These are phyloP conservation scores for Poecilia picta DNA, from an alignment of 2,797 vertebrate genomes.

Conservation along the genomic window DNA sequence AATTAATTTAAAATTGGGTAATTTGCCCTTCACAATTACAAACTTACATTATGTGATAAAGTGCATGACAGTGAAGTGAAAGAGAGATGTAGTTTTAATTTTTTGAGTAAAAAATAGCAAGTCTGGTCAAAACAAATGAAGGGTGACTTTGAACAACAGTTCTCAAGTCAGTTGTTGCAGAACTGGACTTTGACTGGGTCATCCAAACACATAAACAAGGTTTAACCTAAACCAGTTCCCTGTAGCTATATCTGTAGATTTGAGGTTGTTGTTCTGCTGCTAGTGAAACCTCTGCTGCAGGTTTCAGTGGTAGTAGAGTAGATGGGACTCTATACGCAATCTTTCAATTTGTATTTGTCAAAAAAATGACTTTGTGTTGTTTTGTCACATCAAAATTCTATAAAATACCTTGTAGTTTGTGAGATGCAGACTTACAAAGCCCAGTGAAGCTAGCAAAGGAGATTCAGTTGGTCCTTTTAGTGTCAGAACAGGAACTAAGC, in stretches of 20 bases:
- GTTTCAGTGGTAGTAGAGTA: neutral
- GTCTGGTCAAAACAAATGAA: neutral
- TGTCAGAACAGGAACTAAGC: neutral
- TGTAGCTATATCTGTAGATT: neutral
- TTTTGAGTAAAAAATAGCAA: no score
- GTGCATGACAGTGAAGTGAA: neutral
- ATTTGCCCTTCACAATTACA: neutral
- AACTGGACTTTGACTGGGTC: neutral
- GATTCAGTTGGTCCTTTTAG: no score
- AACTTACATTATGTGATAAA: neutral
- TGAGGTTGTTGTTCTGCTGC: neutral
- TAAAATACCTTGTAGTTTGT: neutral
- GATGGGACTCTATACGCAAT: neutral
- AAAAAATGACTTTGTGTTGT: neutral
- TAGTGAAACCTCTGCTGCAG: neutral
- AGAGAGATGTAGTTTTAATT: no score
- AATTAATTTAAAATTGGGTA: no score
- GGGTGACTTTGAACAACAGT: neutral
- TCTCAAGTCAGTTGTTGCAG: neutral
- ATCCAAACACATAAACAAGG: neutral
- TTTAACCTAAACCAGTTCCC: neutral
- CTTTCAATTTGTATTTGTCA: neutral
- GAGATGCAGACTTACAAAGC: neutral
- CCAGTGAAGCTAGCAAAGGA: no score
- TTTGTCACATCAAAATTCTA: neutral